Conservation (phyloP, 2,888 invertebrate species). For the Cephalotes varians region DNA sequence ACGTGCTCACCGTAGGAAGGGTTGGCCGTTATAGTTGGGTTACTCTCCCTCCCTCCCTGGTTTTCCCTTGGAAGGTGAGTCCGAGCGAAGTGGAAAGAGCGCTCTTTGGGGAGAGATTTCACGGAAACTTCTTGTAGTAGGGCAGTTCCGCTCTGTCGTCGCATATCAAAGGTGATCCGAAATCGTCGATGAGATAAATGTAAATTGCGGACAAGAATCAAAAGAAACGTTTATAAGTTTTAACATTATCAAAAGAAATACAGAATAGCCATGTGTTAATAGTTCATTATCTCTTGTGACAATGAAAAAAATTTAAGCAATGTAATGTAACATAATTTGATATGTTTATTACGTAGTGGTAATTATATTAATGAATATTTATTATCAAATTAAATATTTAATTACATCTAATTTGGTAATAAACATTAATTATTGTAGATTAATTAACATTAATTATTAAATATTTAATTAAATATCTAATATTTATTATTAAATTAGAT, state of each 20-base stretch:
- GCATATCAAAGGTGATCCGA: constrained; percentile 24
- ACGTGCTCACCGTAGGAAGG: constrained; percentile 39
- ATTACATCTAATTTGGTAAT: too few relatives aligned
- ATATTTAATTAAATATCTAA: too few relatives aligned
- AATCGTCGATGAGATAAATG: constrained; percentile 14
- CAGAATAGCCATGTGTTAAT: not conserved
- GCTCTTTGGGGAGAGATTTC: constrained; percentile 50
- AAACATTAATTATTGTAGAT: too few relatives aligned
- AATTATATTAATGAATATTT: not conserved
- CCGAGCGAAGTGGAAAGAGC: constrained; percentile 45
- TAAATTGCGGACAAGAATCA: constrained; percentile 7
- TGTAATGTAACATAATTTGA: not conserved
- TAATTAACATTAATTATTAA: too few relatives aligned
- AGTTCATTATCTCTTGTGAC: not conserved
- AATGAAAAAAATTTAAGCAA: not conserved
- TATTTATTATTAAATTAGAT: too few relatives aligned
- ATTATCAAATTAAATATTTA: not conserved
- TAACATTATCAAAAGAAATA: not conserved
- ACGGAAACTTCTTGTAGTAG: constrained; percentile 34
- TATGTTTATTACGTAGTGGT: not conserved
- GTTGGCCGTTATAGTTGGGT: constrained; percentile 45
- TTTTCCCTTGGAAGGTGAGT: constrained; percentile 38
- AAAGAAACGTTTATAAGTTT: not conserved
- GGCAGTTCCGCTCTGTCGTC: constrained; percentile 14
- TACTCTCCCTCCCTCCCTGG: constrained; percentile 5